These are phyloP conservation scores for Calameuta idolon DNA, from an alignment of 2,888 invertebrate genomes.

Conservation along the genomic window DNA sequence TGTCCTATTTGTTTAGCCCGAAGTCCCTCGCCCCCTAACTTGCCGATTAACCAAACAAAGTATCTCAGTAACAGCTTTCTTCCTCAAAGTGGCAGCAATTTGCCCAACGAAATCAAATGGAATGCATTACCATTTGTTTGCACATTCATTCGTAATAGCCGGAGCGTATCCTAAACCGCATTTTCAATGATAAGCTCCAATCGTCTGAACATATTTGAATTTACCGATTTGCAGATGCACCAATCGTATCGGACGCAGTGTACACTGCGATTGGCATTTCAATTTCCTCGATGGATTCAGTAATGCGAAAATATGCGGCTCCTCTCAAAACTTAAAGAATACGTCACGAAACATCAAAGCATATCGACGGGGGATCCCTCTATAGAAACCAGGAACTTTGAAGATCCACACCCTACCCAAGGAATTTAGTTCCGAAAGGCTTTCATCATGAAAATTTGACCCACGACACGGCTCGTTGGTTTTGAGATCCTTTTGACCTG, in stretches of 20 bases:
- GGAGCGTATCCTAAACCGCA: background rate
- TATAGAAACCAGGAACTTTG: background rate
- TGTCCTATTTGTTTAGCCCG: background rate
- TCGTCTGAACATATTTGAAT: background rate
- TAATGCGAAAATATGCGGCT: background rate
- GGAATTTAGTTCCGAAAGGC: background rate
- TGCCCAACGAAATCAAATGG: constrained; percentile 28
- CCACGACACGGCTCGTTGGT: background rate
- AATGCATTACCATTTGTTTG: constrained; percentile 20
- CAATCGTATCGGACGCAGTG: too few species aligned
- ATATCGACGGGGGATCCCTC: background rate
- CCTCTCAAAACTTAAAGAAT: background rate
- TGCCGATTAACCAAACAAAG: background rate
- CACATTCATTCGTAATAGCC: background rate
- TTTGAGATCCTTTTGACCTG: background rate
- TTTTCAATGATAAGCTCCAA: background rate
- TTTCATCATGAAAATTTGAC: background rate
- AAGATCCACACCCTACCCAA: background rate
- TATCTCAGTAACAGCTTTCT: background rate
- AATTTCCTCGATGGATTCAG: background rate
- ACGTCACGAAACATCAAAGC: background rate
- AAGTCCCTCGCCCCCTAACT: background rate
- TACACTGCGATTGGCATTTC: background rate
- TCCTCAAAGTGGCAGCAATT: background rate
- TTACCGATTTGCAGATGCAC: background rate